phyloP scores from a whole-genome alignment of 2,888 invertebrate species.

The Calameuta filiformis region DNA sequence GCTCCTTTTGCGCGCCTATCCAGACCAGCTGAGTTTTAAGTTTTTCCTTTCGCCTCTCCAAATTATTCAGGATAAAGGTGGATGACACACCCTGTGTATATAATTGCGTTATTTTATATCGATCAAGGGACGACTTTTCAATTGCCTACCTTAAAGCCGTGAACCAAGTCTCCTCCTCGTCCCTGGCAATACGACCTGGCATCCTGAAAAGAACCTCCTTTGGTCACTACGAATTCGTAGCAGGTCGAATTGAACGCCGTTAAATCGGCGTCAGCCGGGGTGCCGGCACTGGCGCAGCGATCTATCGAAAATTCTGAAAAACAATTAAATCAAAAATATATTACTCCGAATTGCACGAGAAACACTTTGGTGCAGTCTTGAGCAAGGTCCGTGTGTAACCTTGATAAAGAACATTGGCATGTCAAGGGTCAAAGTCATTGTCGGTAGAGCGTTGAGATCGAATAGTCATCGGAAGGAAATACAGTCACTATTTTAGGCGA shows the following conservation, averaged over 20 bases:
- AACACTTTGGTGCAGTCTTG: neutral
- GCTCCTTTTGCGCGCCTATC: conserved; percentile 92
- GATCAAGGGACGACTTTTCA: neutral
- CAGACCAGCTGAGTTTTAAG: conserved; percentile 89
- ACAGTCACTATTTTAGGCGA: neutral
- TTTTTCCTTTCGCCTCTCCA: conserved; percentile 82
- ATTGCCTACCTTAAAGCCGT: conserved; percentile 71
- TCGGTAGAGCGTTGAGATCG: neutral
- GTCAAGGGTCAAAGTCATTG: neutral
- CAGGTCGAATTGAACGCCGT: conserved; percentile 88
- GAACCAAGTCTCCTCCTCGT: conserved; percentile 79
- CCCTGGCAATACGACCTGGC: conserved; percentile 81
- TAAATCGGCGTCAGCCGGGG: conserved; percentile 83
- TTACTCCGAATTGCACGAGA: neutral
- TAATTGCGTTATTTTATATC: conserved; percentile 15
- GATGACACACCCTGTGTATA: conserved; percentile 71
- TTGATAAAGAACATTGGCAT: neutral
- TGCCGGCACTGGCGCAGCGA: conserved; percentile 79
- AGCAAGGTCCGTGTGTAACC: neutral
- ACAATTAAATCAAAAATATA: conserved; percentile 17
- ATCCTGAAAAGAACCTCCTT: conserved; percentile 85
- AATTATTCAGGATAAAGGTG: conserved; percentile 79
- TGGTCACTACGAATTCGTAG: conserved; percentile 87
- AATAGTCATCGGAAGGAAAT: neutral
- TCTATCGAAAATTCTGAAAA: conserved; percentile 85